Conservation (phyloP, 2,888 invertebrate genomes). For the Fragum fragum region DNA sequence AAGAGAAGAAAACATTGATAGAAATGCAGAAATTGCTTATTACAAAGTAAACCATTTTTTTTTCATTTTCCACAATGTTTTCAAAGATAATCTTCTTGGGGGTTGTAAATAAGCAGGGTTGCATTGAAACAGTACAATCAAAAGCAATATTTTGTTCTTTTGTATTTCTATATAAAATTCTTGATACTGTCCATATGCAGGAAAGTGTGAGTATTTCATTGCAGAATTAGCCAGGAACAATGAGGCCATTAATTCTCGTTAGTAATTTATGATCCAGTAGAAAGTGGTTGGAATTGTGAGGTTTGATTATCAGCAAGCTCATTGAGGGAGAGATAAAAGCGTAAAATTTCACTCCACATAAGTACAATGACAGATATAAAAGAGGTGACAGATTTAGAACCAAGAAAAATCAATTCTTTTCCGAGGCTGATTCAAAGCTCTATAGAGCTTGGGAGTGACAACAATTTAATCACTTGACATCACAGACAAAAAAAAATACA, state of each 20-base stretch:
- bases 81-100: no score
- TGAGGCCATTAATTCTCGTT: background rate
- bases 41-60: no score
- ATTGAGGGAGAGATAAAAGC: conserved; percentile 12
- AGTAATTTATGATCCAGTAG: background rate
- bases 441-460: background rate
- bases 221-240: background rate
- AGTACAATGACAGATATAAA: conserved; percentile 10
- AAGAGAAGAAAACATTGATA: no score
- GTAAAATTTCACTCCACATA: conserved; percentile 9
- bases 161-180: no score
- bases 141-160: no score
- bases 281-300: conserved; percentile 3
- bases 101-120: no score
- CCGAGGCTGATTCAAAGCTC: background rate
- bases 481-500: background rate
- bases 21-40: no score
- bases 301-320: background rate
- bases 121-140: no score
- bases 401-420: background rate
- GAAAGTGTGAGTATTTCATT: background rate
- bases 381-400: background rate
- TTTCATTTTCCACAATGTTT: no score
- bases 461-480: background rate
- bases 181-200: no score